Evolutionary conservation across 1,140 invertebrate genomes (phyloP).

Genomic region (Brachionus rubens): DNA sequence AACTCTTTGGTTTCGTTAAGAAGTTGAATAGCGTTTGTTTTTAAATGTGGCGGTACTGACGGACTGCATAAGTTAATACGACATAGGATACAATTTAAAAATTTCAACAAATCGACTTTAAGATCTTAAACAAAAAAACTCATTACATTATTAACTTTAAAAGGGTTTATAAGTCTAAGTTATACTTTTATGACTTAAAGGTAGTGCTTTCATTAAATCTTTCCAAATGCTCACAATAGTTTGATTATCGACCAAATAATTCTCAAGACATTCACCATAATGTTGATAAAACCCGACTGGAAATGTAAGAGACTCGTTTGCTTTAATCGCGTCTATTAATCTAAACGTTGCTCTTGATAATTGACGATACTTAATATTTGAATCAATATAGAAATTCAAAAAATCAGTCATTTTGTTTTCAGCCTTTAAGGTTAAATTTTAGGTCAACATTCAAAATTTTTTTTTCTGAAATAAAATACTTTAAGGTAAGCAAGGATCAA

Average conservation of each 20-base stretch:
- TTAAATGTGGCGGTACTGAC: background rate
- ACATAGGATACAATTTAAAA: slow-evolving; percentile 19
- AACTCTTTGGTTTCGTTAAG: background rate
- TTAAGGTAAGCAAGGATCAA: background rate
- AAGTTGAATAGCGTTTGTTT: background rate
- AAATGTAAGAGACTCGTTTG: background rate
- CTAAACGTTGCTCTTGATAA: background rate
- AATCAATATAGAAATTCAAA: slow-evolving; percentile 16
- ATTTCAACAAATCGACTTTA: slow-evolving; percentile 15
- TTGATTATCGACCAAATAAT: slow-evolving; percentile 15
- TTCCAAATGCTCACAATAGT: slow-evolving; percentile 2
- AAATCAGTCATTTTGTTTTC: background rate
- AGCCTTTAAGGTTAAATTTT: background rate
- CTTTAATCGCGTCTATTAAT: background rate
- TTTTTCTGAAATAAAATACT: no score
- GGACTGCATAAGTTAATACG: background rate
- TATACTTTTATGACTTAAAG: background rate
- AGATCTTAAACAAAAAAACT: background rate
- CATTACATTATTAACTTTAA: no score
- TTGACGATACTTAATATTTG: slow-evolving; percentile 14
- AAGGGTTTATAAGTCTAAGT: no score
- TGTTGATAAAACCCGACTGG: background rate
- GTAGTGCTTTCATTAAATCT: background rate
- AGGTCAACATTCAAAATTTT: background rate
- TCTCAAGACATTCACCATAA: slow-evolving; percentile 10